phyloP scores from a whole-genome alignment of 2,113 vertebrate genomes.

The Nannospalax galili region DNA sequence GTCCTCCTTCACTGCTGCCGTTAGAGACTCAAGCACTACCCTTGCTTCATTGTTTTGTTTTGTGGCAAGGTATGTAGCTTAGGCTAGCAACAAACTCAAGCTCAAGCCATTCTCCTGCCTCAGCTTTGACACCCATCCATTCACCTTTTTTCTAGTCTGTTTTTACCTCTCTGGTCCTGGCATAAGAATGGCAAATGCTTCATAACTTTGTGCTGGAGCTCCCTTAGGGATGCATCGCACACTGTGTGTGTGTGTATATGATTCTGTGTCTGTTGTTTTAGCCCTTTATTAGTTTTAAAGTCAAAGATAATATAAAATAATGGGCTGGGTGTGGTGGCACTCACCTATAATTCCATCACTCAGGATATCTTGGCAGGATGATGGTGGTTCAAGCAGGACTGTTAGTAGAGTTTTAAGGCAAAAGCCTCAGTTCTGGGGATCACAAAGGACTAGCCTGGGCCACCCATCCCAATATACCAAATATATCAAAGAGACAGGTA shows the following conservation, averaged over 20 bases:
- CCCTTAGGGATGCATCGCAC: neutral
- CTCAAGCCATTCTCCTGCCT: neutral
- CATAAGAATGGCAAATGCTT: neutral
- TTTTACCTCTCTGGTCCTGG: neutral
- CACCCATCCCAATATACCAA: too few species aligned
- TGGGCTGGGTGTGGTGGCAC: neutral
- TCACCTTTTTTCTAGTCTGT: neutral
- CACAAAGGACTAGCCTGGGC: too few species aligned
- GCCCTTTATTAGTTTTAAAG: neutral
- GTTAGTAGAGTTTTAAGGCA: too few species aligned
- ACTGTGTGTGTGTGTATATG: neutral
- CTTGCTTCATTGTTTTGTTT: neutral
- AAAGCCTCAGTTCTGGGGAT: too few species aligned
- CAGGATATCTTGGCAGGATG: neutral
- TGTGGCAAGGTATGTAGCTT: neutral
- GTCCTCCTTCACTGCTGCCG: neutral
- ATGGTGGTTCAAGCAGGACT: too few species aligned
- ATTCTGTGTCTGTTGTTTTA: neutral
- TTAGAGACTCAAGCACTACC: neutral
- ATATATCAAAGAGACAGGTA: too few species aligned
- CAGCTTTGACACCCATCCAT: neutral
- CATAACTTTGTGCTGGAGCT: too few species aligned
- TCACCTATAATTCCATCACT: neutral
- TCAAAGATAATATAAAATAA: conserved; percentile 7
- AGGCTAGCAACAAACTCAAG: neutral